Percentiles rank a stretch among this genome's conserved stretches.
These are phyloP conservation scores for Chalcis sispes DNA, from an alignment of 2,888 invertebrate species.

Conservation along the genomic window DNA sequence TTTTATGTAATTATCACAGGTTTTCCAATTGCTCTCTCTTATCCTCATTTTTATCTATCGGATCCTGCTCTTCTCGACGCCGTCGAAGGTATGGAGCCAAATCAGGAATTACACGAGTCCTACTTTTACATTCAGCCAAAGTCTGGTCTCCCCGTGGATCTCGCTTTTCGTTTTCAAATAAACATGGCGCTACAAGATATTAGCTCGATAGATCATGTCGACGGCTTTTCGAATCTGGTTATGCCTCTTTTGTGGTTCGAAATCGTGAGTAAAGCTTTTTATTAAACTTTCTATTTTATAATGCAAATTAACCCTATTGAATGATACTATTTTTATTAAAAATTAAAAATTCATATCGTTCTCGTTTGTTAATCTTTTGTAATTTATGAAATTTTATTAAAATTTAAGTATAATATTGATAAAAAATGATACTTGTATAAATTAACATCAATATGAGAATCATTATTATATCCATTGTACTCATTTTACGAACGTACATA, in stretches of 20 bases:
- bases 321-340: no score
- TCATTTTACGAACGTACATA: no score
- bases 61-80: conserved; percentile 81
- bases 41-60: conserved; percentile 90
- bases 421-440: no score
- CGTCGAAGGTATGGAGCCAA: conserved; percentile 83
- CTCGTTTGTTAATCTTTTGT: no score
- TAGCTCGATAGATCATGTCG: conserved; percentile 81
- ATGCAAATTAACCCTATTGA: no score
- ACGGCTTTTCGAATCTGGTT: conserved; percentile 83
- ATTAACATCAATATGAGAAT: no score
- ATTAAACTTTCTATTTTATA: no score
- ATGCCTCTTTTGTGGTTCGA: conserved; percentile 93
- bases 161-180: conserved; percentile 90
- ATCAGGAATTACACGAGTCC: conserved; percentile 81
- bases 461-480: no score
- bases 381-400: no score
- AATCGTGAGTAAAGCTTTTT: conserved; percentile 90
- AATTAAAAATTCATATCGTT: no score
- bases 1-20: conserved; percentile 75
- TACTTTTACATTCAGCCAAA: conserved; percentile 88
- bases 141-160: conserved; percentile 87
- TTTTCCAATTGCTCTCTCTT: conserved; percentile 91
- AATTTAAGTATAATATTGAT: no score
- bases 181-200: conserved; percentile 89